phyloP scores from a whole-genome alignment of 2,797 vertebrate genomes.

The Sebastes minor region DNA sequence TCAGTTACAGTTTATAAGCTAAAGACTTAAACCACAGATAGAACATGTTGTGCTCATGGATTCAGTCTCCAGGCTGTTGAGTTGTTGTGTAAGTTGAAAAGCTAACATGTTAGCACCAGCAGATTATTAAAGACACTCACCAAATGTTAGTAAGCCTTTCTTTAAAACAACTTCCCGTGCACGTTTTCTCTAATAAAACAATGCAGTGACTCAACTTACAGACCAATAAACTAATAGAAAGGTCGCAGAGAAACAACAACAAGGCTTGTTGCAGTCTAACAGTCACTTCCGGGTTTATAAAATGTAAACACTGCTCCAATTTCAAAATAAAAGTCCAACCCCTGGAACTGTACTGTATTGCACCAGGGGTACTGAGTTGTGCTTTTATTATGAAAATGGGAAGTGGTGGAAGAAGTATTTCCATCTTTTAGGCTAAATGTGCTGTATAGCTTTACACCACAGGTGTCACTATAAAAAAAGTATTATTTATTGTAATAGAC shows the following conservation, averaged over 20 bases:
- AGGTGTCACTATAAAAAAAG: neutral
- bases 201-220: constrained; percentile 1
- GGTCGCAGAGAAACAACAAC: accelerated
- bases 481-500: neutral
- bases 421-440: neutral
- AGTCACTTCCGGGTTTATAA: constrained; percentile 49
- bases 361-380: accelerated
- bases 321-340: constrained; percentile 60
- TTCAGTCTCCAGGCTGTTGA: neutral
- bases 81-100: neutral
- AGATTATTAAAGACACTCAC: constrained; percentile 23
- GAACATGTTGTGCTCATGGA: no score
- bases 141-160: neutral
- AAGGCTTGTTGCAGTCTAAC: neutral
- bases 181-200: neutral
- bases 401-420: neutral
- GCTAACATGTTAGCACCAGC: no score
- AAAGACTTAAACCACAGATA: neutral
- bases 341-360: neutral
- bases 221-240: neutral
- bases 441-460: neutral
- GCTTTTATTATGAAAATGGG: neutral
- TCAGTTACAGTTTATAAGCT: neutral
- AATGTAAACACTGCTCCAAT: accelerated
- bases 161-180: neutral